Percentiles rank a stretch among this genome's conserved stretches.
Conservation (phyloP, 2,797 vertebrate genomes). For the Pelodytes ibericus region DNA sequence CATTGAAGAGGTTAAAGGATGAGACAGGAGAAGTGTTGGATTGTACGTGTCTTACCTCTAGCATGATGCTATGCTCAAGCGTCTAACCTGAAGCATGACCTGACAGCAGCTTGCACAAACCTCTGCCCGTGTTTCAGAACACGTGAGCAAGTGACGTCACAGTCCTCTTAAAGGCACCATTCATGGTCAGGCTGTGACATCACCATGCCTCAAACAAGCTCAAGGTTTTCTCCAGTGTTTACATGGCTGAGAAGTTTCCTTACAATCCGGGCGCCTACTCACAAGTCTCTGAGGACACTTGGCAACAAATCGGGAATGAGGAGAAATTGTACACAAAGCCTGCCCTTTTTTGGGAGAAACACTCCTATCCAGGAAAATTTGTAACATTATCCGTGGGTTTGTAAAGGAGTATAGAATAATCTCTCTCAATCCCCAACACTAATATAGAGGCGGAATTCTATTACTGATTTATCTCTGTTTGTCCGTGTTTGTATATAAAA, state of each 20-base stretch:
- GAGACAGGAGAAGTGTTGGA: background rate
- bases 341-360: constrained; percentile 43
- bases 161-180: constrained; percentile 23
- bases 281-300: constrained; percentile 31
- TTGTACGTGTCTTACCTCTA: constrained; percentile 35
- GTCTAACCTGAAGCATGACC: constrained; percentile 44
- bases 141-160: constrained; percentile 28
- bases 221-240: constrained; percentile 17
- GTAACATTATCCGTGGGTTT: background rate
- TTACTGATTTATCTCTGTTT: background rate
- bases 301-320: background rate
- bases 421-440: background rate
- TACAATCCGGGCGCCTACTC: constrained; percentile 26
- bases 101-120: constrained; percentile 8
- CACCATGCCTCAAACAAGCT: constrained; percentile 5
- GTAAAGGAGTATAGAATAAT: constrained; percentile 8
- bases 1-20: constrained; percentile 16
- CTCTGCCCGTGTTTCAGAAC: background rate
- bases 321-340: constrained; percentile 12
- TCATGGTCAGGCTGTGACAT: constrained; percentile 8
- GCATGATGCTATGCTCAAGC: constrained; percentile 33
- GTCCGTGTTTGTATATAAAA: no score
- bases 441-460: background rate
- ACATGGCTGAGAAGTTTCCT: constrained; percentile 15
- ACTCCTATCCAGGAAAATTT: background rate